phyloP scores from a whole-genome alignment of 2,888 invertebrate genomes.

The Adelognathus sp. region DNA sequence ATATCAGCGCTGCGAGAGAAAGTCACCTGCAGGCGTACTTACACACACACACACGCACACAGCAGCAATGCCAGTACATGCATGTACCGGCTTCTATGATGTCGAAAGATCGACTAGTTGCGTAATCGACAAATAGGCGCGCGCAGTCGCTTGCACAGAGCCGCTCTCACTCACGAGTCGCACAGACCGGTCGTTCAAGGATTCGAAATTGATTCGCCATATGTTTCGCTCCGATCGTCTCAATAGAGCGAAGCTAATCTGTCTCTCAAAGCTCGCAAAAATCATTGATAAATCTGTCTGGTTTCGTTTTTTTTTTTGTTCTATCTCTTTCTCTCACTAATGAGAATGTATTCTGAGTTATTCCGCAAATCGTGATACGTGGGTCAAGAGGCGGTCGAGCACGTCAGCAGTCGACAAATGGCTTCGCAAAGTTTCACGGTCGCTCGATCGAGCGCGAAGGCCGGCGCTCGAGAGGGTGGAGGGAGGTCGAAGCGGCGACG shows the following conservation, averaged over 20 bases:
- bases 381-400: constrained; percentile 18
- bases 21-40: constrained; percentile 60
- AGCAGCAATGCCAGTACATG: neutral
- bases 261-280: no score
- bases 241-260: neutral
- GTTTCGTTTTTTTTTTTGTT: neutral
- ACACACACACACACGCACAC: constrained; percentile 4
- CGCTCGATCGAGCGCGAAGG: constrained; percentile 3
- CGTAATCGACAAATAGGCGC: no score
- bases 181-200: constrained; percentile 24
- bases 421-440: constrained; percentile 59
- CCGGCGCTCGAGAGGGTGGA: neutral
- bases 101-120: constrained; percentile 41
- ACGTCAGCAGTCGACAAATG: constrained; percentile 24
- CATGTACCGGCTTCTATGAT: constrained; percentile 31
- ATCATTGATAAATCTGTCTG: neutral
- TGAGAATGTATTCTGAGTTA: neutral
- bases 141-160: no score
- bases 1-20: constrained; percentile 60
- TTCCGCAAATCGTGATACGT: neutral
- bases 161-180: neutral
- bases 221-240: neutral
- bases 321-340: neutral
- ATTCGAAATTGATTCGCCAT: constrained; percentile 45
- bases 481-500: neutral